These are phyloP conservation scores for Xestia rhomboidea DNA, from an alignment of 2,888 invertebrate genomes.

Conservation along the genomic window DNA sequence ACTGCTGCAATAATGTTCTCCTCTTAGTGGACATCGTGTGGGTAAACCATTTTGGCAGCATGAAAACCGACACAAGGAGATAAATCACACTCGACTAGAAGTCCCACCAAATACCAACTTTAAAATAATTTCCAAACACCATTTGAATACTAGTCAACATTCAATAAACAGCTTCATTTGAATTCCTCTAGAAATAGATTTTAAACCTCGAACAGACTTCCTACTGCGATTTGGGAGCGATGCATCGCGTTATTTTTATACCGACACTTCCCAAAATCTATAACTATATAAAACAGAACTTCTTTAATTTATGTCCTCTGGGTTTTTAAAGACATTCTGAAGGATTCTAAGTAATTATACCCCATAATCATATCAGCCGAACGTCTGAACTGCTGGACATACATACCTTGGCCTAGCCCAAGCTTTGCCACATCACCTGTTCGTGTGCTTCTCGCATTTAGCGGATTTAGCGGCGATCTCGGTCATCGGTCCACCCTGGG, in stretches of 20 bases:
- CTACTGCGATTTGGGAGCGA: neutral
- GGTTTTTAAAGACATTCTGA: neutral
- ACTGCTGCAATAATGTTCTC: neutral
- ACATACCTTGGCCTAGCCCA: neutral
- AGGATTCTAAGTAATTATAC: neutral
- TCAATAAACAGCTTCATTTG: neutral
- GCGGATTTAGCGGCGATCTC: neutral
- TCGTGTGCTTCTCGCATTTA: neutral
- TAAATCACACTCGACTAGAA: neutral
- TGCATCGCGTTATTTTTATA: neutral
- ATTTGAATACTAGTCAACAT: neutral
- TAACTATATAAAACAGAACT: neutral
- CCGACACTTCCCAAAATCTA: neutral
- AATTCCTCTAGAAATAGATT: constrained; percentile 15
- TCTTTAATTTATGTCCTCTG: neutral
- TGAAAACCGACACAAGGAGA: neutral
- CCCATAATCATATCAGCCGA: neutral
- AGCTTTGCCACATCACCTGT: neutral
- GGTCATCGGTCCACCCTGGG: too few relatives aligned
- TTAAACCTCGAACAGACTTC: neutral
- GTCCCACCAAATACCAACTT: neutral
- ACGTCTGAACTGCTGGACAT: neutral
- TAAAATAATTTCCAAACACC: neutral
- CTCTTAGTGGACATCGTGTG: neutral
- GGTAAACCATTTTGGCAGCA: neutral